Base-by-base conservation (phyloP, 2,113 vertebrate genomes). In the Phodopus roborovskii region DNA sequence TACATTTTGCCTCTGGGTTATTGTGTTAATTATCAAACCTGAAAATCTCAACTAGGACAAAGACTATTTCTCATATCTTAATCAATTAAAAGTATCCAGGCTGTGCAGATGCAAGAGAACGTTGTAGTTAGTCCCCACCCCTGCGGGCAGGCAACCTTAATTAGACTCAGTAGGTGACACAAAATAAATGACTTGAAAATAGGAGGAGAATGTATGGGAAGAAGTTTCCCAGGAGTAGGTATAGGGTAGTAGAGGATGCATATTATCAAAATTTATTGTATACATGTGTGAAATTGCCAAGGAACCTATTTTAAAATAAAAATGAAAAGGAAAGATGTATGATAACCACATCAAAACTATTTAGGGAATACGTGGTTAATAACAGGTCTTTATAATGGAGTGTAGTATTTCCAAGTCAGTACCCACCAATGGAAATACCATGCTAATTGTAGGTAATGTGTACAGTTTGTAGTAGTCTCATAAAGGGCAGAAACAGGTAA, bases 21-120 rank as follows among this genome's bases (percentile, higher is more conserved):
- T n/a, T 82, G 36, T 90, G 87, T 6, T 91, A 58, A 83, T 12
- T 93, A 56, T 94, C 42, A 62, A 24, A 68, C 0, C 3, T 88
- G 90, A 11, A 9, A 94, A 94, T 93, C 88, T 95, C 33, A 95
- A 96, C 58, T 5, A 17, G 90, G 64, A 45, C 87, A 97, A 98
- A 97, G 95, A 81, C 13, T 79, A 90, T 36, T 30, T 92, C 62
- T 66, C 20, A 17, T 92, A 71, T 71, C 39, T 95, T 91, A 90
- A 94, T 81, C 70, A 94, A 75, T 77, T 91, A 94, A 92, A 94
- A 92, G 11, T 62, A 84, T 30, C 7, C 30, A 79, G 26, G 33
- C 42, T 95, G 36, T 86, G 79, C 33, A 11, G 1, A 11, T 39
- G 42, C 48, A 39, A 84, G 88, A 81, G 39, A 85, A n/a, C 28